Evolutionary conservation across 2,888 invertebrate genomes (phyloP), one percentile per base, ranked within the genome.

Genomic region (Latheticus oryzae): DNA sequence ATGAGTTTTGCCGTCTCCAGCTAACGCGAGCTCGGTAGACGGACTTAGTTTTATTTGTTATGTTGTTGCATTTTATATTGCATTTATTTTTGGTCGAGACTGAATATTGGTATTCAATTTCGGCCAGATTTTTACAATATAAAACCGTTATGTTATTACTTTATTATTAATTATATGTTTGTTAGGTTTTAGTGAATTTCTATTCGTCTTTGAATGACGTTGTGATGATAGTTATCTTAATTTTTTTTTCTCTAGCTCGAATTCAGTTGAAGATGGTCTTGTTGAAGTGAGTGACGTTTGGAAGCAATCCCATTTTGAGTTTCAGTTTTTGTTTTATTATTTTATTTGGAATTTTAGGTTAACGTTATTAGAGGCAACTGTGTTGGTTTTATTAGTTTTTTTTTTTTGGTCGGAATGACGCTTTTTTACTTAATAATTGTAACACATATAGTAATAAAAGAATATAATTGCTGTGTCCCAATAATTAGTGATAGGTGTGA

Each of bases 1-100:
- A 79, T 65, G 79, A 79, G 70, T 78, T 79, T 67, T 78, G 78
- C 70, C 76, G 78, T 57, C 66, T 79, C 64, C 79, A 79, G 68
- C 71, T 78, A 64, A 78, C 78, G 19, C 72, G 78, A 63, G 76
- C 77, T 52, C 78, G 79, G 73, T 79, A 78, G 73, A 71, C 68
- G 65, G 56, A 53, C 60, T 67, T 70, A 74, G 73, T 74, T 75
- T 73, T 71, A 68, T 76, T 76, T 77, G 75, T 76, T 76, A 77
- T 76, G 75, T 77, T 78, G 76, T 78, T 78, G 76, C 77, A 76
- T 78, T 78, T 78, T 75, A 72, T 68, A 69, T 67, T 67, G 74
- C 74, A 75, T 73, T 74, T 76, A 73, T 71, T 67, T 70, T 65
- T 59, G 67, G 65, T 12, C 23, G 13, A 2, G 26, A 30, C 26